Conservation (phyloP, 2,888 invertebrate genomes). For the Hirtodrosophila cameraria region DNA sequence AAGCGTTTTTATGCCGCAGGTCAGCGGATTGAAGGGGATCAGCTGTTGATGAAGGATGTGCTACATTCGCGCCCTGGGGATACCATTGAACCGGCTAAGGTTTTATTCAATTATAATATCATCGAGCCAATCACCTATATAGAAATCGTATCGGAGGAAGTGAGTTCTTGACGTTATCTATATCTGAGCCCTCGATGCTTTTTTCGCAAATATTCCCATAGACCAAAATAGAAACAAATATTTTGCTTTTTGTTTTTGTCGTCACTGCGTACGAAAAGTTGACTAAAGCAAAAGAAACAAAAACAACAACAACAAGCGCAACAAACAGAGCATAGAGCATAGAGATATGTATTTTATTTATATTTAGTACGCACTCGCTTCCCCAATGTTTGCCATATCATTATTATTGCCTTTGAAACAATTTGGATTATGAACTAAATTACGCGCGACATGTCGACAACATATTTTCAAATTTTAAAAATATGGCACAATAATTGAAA, state of each 20-base stretch:
- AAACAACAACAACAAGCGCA: constrained; percentile 35
- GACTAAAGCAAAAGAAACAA: constrained; percentile 21
- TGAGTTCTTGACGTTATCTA: constrained; percentile 62
- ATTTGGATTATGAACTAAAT: constrained; percentile 21
- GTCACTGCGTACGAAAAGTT: constrained; percentile 41
- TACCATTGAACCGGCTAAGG: constrained; percentile 59
- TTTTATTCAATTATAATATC: constrained; percentile 76
- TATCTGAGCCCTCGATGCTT: constrained; percentile 14
- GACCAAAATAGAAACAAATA: constrained; percentile 61
- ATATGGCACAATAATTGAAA: constrained; percentile 24
- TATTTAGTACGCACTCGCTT: constrained; percentile 39
- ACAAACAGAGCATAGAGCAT: constrained; percentile 41
- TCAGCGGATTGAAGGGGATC: constrained; percentile 61
- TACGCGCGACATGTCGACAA: too few species aligned
- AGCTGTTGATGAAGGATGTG: constrained; percentile 79
- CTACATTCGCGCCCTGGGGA: constrained; percentile 67
- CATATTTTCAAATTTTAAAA: constrained; percentile 1
- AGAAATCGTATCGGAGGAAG: constrained; percentile 78
- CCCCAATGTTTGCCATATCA: constrained; percentile 24
- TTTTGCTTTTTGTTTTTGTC: constrained; percentile 43
- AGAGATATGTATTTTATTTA: constrained; percentile 53
- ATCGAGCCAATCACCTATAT: constrained; percentile 78
- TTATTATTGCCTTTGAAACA: constrained; percentile 34
- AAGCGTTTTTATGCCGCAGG: constrained; percentile 55
- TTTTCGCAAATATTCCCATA: constrained; percentile 60